A percentile compares a stretch with the other conserved stretches of the same genome.
These are phyloP conservation scores for Hyaena hyaena DNA, from an alignment of 2,113 vertebrate species.

Conservation along the genomic window DNA sequence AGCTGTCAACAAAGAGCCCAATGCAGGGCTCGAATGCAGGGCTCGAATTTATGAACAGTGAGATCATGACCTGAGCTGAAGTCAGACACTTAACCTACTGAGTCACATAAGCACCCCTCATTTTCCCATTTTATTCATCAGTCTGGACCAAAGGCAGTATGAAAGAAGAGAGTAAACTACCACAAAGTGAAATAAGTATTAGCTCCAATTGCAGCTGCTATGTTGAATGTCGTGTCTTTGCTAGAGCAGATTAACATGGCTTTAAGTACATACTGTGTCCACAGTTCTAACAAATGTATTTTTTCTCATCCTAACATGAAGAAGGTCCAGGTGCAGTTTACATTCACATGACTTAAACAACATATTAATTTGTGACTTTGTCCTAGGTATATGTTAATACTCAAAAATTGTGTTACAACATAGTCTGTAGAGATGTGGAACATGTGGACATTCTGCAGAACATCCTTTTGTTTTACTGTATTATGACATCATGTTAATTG, in stretches of 20 bases:
- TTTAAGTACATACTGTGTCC: background rate
- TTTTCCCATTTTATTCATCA: slow-evolving; percentile 1
- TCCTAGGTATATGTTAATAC: background rate
- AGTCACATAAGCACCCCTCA: background rate
- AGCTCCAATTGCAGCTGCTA: background rate
- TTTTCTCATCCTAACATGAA: background rate
- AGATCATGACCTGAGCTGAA: too few relatives aligned
- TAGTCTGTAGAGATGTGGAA: background rate
- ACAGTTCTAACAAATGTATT: background rate
- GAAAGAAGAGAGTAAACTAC: background rate
- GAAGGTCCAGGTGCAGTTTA: background rate
- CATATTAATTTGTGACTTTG: background rate
- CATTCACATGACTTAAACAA: background rate
- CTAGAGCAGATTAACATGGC: background rate
- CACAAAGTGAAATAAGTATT: background rate
- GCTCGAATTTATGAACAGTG: too few relatives aligned
- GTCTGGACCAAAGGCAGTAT: background rate
- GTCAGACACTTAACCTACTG: too few relatives aligned
- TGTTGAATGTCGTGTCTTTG: background rate
- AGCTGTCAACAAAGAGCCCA: too few relatives aligned
- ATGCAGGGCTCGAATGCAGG: too few relatives aligned
- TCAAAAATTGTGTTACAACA: background rate
- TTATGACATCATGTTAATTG: background rate
- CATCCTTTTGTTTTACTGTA: background rate
- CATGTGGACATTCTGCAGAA: background rate